Conservation (phyloP, 2,113 vertebrate genomes). For the Mastomys coucha region DNA sequence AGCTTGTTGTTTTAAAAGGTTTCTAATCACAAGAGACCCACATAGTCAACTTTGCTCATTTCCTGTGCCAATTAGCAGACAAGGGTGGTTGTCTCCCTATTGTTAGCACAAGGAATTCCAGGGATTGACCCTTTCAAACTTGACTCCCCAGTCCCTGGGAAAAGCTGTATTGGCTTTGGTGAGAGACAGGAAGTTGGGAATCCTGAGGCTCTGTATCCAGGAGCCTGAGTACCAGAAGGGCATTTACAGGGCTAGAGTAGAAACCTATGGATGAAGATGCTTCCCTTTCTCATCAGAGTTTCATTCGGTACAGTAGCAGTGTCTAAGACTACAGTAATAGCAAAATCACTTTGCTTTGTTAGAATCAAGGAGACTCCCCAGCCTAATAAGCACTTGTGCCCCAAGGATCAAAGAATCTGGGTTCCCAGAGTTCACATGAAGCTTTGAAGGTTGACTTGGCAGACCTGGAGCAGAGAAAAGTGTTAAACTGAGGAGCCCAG, state of each 20-base stretch:
- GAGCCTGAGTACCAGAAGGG: slow-evolving; percentile 74
- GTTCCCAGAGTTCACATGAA: neutral
- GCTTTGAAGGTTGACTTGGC: neutral
- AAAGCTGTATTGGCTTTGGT: slow-evolving; percentile 73
- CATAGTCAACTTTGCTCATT: slow-evolving; percentile 77
- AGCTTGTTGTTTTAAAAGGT: slow-evolving; percentile 83
- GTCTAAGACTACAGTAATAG: slow-evolving; percentile 61
- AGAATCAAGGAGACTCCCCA: slow-evolving; percentile 40
- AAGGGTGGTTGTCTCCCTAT: slow-evolving; percentile 77
- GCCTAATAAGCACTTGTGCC: neutral
- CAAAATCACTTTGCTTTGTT: slow-evolving; percentile 72
- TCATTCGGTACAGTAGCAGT: slow-evolving; percentile 55
- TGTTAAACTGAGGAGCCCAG: neutral
- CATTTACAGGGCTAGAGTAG: neutral
- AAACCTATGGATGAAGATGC: slow-evolving; percentile 34
- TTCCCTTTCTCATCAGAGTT: slow-evolving; percentile 76
- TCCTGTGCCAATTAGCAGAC: slow-evolving; percentile 83
- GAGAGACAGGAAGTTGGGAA: slow-evolving; percentile 80
- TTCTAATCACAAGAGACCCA: slow-evolving; percentile 81
- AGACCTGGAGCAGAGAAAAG: neutral
- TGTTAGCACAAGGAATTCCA: slow-evolving; percentile 82
- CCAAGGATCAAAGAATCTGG: neutral
- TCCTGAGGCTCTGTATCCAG: slow-evolving; percentile 66
- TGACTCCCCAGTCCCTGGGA: slow-evolving; percentile 78
- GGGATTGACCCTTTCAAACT: slow-evolving; percentile 81